These are phyloP conservation scores for Lomographa bimaculata DNA, from an alignment of 2,888 invertebrate species.

Conservation along the genomic window DNA sequence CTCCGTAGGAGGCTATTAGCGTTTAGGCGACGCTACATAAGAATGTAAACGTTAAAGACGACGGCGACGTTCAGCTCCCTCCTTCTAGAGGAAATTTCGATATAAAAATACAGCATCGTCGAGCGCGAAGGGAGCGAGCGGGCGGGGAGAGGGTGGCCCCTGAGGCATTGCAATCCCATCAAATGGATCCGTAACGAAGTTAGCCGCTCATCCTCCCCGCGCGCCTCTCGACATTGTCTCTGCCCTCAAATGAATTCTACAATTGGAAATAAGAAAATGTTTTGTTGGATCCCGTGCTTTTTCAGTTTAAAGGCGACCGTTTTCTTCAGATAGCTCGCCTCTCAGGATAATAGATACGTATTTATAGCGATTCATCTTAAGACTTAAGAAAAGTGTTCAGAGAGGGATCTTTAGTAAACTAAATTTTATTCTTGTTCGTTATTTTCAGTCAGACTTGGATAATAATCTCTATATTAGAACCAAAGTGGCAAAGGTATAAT, in stretches of 20 bases:
- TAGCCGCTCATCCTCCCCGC: constrained; percentile 85
- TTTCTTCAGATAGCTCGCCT: constrained; percentile 69
- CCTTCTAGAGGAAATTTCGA: constrained; percentile 80
- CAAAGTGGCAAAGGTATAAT: too few species aligned
- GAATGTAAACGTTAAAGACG: constrained; percentile 84
- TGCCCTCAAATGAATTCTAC: constrained; percentile 84
- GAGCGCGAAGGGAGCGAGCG: constrained; percentile 49
- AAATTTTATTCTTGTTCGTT: constrained; percentile 34
- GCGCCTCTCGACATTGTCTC: constrained; percentile 82
- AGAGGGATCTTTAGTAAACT: constrained; percentile 53
- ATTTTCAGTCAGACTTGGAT: too few species aligned
- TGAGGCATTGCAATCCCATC: constrained; percentile 88
- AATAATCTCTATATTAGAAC: too few species aligned
- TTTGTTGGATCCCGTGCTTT: constrained; percentile 81
- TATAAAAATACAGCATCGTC: constrained; percentile 79
- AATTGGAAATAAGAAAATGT: constrained; percentile 84
- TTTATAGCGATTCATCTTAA: constrained; percentile 41
- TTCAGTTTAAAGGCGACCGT: constrained; percentile 79
- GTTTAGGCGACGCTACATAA: constrained; percentile 81
- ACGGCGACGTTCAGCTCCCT: constrained; percentile 69
- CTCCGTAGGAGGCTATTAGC: constrained; percentile 77
- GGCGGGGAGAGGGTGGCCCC: constrained; percentile 65
- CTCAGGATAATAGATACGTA: constrained; percentile 44
- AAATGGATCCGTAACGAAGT: constrained; percentile 92
- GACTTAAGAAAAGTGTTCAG: constrained; percentile 49